phyloP scores from a whole-genome alignment of 2,113 vertebrate species.

The Scartelaos histophorus region DNA sequence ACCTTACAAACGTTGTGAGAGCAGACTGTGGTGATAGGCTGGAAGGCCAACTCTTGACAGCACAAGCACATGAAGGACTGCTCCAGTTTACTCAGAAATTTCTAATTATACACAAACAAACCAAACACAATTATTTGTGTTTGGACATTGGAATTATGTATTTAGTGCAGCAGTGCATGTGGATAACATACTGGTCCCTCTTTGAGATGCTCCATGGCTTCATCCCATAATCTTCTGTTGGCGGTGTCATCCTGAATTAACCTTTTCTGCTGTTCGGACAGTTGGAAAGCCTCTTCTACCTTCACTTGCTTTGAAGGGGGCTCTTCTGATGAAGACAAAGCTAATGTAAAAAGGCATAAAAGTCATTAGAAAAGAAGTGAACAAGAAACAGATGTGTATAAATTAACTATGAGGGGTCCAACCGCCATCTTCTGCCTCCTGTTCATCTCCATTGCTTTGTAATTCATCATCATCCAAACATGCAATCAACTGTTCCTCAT shows the following conservation, averaged over 20 bases:
- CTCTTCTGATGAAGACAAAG: constrained; percentile 45
- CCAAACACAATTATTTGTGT: constrained; percentile 1
- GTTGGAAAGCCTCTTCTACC: constrained; percentile 87
- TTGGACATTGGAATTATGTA: background rate
- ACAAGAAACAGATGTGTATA: constrained; percentile 15
- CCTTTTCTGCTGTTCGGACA: constrained; percentile 88
- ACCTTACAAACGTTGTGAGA: constrained; percentile 98
- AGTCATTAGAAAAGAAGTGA: constrained; percentile 21
- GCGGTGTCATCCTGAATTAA: constrained; percentile 89
- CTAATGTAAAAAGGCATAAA: constrained; percentile 37
- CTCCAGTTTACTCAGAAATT: constrained; percentile 96
- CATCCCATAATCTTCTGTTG: constrained; percentile 97
- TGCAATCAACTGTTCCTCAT: constrained; percentile 47
- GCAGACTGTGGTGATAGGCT: constrained; percentile 94
- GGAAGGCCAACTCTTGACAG: constrained; percentile 96
- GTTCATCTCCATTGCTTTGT: constrained; percentile 84
- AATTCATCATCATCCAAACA: constrained; percentile 51
- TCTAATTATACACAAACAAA: constrained; percentile 69
- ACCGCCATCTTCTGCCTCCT: constrained; percentile 82
- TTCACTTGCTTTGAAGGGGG: constrained; percentile 83
- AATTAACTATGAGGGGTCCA: constrained; percentile 45
- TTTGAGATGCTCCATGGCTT: constrained; percentile 87
- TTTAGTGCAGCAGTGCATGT: background rate
- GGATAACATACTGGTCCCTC: constrained; percentile 89
- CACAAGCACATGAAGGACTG: constrained; percentile 98